Conservation (phyloP, 2,797 vertebrate genomes). For the Sciaenops ocellatus region DNA sequence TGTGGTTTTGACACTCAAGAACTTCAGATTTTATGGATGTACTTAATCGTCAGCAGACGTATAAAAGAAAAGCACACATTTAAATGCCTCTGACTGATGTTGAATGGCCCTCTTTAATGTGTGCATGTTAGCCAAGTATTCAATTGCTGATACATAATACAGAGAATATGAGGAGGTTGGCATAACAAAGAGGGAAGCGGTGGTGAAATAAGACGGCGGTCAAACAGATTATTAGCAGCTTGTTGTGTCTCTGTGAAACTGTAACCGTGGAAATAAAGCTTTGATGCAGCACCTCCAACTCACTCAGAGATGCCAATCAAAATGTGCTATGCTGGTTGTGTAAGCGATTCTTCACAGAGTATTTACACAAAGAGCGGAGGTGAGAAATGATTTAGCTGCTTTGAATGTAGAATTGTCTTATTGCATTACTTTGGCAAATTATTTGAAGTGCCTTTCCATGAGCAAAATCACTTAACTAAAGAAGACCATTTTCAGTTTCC, state of each 20-base stretch:
- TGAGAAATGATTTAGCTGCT: conserved; percentile 4
- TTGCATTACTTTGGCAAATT: conserved; percentile 14
- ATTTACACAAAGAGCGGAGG: conserved; percentile 13
- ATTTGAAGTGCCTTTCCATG: neutral
- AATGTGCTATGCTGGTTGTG: neutral
- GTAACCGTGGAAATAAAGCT: conserved; percentile 39
- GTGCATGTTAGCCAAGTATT: conserved; percentile 24
- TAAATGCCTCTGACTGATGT: conserved; percentile 25
- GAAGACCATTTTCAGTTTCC: neutral
- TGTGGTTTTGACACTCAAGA: neutral
- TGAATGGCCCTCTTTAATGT: conserved; percentile 31
- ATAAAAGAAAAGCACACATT: conserved; percentile 19
- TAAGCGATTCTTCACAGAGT: conserved; percentile 28
- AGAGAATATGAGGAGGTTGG: conserved; percentile 31
- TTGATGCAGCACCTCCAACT: conserved; percentile 41
- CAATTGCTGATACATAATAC: neutral
- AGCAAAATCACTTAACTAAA: neutral
- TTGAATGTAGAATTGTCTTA: conserved; percentile 1
- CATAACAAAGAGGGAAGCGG: conserved; percentile 24
- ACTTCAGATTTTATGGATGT: conserved; percentile 29
- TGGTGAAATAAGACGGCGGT: conserved; percentile 34
- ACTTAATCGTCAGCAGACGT: conserved; percentile 17
- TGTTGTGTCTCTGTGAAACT: conserved; percentile 52
- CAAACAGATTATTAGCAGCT: conserved; percentile 56
- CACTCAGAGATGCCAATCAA: conserved; percentile 45